Base-by-base conservation (phyloP, 2,797 vertebrate species). In the Acrossocheilus fasciatus region DNA sequence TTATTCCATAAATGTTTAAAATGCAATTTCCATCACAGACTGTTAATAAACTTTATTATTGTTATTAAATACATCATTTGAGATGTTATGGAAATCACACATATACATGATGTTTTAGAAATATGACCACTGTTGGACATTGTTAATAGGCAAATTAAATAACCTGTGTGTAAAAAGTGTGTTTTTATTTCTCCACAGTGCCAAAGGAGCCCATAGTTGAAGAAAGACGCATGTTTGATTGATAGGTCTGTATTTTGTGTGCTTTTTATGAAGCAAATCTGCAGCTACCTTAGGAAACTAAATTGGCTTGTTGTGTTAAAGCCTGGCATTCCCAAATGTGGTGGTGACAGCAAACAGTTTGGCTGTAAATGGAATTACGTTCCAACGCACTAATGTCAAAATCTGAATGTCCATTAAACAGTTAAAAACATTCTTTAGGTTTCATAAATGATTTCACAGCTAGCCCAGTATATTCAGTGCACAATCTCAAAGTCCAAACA, bases 381-480 rank as follows among this genome's bases (percentile, higher is more conserved):
- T 73, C 75, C 64, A 78, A 59, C 10, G 47, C 70, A 83, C 78
- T 9, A 52, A 68, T 50, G 57, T 50, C 59, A 66, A 66, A 79
- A 81, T 82, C 50, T 70, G 3, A 82, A 74, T n/a, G 50, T 68
- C 39, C 73, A 75, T 64, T 52, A 74, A 74, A 82, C 54, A 79
- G 62, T 69, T 52, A 20, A 73, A 78, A 73, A 82, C 70, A 75
- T 62, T 70, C 39, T 62, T 74, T 26, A 75, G 14, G 64, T 84
- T 54, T 59, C 54, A 59, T 80, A 81, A 84, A 81, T 34, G 30
- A 75, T 76, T 81, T 81, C 66, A 69, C 81, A 86, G 45, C 34
- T 69, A 74, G 45, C 69, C 81, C 68, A 66, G 70, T 81, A 64
- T 73, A 52, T 18, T 83, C 80, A 83, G 84, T 87, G 81, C 87